Evolutionary conservation across 1,140 invertebrate species (phyloP), one percentile per base, ranked within the genome.

Genomic region (Theocolax elegans): DNA sequence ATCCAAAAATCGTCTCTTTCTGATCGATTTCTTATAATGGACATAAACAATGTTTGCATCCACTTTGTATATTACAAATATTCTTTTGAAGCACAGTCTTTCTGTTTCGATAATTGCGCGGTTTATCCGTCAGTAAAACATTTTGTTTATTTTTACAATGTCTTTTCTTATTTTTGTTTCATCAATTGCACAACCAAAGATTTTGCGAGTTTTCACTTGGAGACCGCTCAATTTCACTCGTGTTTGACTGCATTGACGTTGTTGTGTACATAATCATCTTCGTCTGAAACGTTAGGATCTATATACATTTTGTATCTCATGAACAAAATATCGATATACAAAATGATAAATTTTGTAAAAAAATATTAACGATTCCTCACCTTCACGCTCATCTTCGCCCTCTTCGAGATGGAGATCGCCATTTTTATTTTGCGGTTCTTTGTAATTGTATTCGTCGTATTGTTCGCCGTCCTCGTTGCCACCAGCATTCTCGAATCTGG

Each of bases 321-420:
- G 19, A 27, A 15, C 17, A 9, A 48, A 51, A 15, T 48, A 46
- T 51, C 38, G 19, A 53, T 38, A 17, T 53, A 46, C 9, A 35
- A 35, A 42, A 53, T 48, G 44, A 27, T 29, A 73, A 73, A 46
- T 29, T 29, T 8, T 21, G 29, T 42, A 10, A 10, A 1, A 63
- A 46, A 2, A 17, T 46, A 19, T 35, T 31, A 49, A 56, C 21
- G 74, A n/a, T n/a, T n/a, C n/a, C n/a, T n/a, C 75, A 84, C 82
- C 83, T 80, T 85, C 83, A 2, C 77, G 80, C 63, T 85, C 83
- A n/a, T 84, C 83, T 64, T 85, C 84, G 6, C 73, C 81, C 59
- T 83, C 84, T 13, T 77, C 79, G 4, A 81, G 58, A 29, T 77
- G 76, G 29, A 82, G 65, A 59, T 83, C 83, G 27, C 76, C 78